Evolutionary conservation across 2,113 vertebrate genomes (phyloP).

Genomic region (Leiothrix lutea): DNA sequence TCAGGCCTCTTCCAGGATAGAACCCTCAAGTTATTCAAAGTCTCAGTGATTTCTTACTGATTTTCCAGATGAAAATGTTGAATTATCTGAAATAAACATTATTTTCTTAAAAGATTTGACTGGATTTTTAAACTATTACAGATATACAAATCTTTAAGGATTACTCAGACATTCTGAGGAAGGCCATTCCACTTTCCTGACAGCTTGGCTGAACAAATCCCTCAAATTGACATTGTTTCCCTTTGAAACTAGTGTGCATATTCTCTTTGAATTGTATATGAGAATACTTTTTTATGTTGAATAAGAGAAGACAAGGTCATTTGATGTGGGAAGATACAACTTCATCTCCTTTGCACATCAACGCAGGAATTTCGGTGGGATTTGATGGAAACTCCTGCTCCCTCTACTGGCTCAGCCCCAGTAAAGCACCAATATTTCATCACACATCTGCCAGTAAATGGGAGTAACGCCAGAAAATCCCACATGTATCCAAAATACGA

Average conservation of each 20-base stretch:
- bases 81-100: neutral
- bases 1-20: neutral
- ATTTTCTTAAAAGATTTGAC: neutral
- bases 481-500: rapidly evolving
- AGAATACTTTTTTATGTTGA: neutral
- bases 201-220: neutral
- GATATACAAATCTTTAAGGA: neutral
- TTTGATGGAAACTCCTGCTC: neutral
- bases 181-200: neutral
- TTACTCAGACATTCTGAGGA: neutral
- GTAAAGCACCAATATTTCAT: neutral
- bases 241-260: neutral
- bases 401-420: constrained; percentile 11
- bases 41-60: neutral
- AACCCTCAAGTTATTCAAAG: neutral
- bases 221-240: neutral
- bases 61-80: neutral
- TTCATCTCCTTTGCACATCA: neutral
- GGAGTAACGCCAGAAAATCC: rapidly evolving
- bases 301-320: neutral
- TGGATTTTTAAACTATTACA: neutral
- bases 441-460: rapidly evolving
- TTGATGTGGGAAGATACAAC: neutral
- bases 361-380: neutral
- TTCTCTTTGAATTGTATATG: rapidly evolving